Evolutionary conservation across 64 coral and sea anemone species (phyloP).

Genomic region (Astreopora myriophthalma): DNA sequence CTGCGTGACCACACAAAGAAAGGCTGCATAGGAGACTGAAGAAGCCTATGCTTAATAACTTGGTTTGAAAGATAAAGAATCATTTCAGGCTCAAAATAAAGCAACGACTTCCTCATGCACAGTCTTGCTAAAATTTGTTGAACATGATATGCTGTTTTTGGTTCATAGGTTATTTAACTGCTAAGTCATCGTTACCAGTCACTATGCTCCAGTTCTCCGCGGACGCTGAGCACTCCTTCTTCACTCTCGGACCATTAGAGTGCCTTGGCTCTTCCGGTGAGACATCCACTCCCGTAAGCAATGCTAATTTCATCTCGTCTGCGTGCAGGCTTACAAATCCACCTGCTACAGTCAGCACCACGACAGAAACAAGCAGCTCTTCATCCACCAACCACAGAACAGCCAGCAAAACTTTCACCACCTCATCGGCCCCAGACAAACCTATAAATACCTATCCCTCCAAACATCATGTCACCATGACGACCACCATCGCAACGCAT

Average conservation of each 20-base stretch:
- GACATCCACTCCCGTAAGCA: background rate
- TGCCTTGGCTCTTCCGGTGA: constrained; percentile 61
- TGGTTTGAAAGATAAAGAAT: no score
- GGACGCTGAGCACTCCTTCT: constrained; percentile 72
- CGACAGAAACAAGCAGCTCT: background rate
- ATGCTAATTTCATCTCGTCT: constrained; percentile 69
- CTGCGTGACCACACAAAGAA: no score
- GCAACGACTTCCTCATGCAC: no score
- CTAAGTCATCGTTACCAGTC: constrained; percentile 77
- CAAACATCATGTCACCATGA: constrained; percentile 80
- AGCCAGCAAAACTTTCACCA: background rate
- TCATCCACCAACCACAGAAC: background rate
- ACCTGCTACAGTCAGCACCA: constrained; percentile 29
- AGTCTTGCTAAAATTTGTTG: background rate
- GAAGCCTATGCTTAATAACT: no score
- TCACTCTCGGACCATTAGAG: constrained; percentile 87
- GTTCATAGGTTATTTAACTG: constrained; percentile 76
- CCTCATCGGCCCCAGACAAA: background rate
- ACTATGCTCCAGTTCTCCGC: constrained; percentile 71
- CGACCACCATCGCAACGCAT: constrained; percentile 83
- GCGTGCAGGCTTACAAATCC: constrained; percentile 77
- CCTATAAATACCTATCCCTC: background rate
- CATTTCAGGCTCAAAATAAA: no score
- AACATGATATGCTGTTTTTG: background rate
- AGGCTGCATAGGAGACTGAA: no score